A percentile compares a stretch with the other conserved stretches of the same genome.
These are phyloP conservation scores for Tragelaphus strepsiceros DNA, from an alignment of 2,113 vertebrate genomes.

Conservation along the genomic window DNA sequence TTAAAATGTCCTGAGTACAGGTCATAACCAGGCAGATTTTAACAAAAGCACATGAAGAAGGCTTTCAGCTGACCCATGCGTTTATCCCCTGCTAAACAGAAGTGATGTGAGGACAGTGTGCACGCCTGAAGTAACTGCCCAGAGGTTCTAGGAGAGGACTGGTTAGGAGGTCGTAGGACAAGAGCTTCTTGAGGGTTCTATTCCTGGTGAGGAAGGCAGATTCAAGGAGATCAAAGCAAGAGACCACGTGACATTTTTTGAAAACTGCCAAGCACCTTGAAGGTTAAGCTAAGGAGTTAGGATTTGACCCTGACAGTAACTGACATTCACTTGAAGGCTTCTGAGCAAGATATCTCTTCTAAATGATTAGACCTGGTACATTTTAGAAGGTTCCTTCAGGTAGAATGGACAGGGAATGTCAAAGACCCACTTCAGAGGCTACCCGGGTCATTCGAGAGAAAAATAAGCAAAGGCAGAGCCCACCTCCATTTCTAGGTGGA, in stretches of 20 bases:
- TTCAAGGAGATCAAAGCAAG: background rate
- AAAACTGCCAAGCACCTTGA: background rate
- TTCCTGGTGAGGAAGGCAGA: background rate
- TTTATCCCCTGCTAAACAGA: background rate
- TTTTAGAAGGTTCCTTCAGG: background rate
- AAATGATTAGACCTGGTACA: background rate
- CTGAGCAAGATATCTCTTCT: background rate
- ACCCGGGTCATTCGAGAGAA: background rate
- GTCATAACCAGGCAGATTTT: background rate
- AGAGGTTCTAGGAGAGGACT: background rate
- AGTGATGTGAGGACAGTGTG: background rate
- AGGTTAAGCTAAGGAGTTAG: background rate
- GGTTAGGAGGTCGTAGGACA: background rate
- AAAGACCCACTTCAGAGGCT: background rate
- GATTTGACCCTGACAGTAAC: background rate
- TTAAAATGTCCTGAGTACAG: background rate
- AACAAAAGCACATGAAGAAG: background rate
- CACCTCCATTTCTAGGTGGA: fast-evolving
- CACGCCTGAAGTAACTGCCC: background rate
- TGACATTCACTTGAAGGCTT: background rate
- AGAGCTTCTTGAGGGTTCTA: background rate
- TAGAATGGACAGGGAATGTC: background rate
- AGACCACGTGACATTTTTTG: background rate
- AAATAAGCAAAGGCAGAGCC: background rate
- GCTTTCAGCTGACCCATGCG: background rate